phyloP scores from a whole-genome alignment of 1,140 invertebrate genomes.

The Penaeus japonicus region DNA sequence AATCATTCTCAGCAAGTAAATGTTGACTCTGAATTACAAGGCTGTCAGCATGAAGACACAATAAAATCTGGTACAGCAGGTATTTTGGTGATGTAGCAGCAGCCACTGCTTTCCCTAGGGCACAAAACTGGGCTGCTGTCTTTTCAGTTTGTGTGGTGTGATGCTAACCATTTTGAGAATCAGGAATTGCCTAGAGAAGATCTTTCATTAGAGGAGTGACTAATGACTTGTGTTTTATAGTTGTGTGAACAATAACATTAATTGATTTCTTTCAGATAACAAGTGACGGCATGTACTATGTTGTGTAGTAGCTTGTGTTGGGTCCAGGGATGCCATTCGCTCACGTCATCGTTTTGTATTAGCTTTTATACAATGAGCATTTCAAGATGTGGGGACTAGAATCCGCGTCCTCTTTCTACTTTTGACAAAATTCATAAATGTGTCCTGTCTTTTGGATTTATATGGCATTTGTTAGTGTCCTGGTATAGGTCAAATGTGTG shows the following conservation, averaged over 20 bases:
- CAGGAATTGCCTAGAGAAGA: background rate
- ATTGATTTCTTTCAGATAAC: constrained; percentile 53
- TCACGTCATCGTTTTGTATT: constrained; percentile 25
- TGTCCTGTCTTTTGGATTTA: constrained; percentile 21
- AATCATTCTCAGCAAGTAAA: background rate
- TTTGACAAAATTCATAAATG: constrained; percentile 21
- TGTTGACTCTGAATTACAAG: constrained; percentile 4
- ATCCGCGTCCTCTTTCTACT: constrained; percentile 4
- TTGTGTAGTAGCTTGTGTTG: constrained; percentile 52
- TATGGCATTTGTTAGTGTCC: constrained; percentile 31
- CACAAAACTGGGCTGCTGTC: too few relatives aligned
- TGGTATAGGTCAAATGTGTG: constrained; percentile 19
- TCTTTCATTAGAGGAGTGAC: background rate
- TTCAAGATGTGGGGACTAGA: background rate
- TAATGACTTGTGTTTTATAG: constrained; percentile 7
- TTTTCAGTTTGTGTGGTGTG: background rate
- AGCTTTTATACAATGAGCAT: too few relatives aligned
- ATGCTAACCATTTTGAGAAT: background rate
- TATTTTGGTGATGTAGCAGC: constrained; percentile 52
- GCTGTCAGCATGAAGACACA: constrained; percentile 8
- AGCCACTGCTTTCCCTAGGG: too few relatives aligned
- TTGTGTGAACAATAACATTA: constrained; percentile 47
- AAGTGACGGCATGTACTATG: constrained; percentile 48
- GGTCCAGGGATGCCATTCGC: constrained; percentile 50
- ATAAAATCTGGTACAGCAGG: constrained; percentile 33